These are phyloP conservation scores for Lithosia quadra DNA, from an alignment of 2,888 invertebrate species.

Conservation along the genomic window DNA sequence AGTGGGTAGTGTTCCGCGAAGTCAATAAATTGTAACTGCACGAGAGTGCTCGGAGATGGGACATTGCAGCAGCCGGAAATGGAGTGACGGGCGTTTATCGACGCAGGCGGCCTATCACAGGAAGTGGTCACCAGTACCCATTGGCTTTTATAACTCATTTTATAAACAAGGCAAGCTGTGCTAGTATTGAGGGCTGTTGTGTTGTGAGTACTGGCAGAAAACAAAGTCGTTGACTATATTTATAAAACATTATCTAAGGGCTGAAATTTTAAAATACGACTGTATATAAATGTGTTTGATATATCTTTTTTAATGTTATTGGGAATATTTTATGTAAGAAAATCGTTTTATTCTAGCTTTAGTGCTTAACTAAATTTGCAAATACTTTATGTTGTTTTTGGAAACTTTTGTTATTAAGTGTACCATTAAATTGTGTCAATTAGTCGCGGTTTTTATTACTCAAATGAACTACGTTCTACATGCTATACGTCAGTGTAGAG, in stretches of 20 bases:
- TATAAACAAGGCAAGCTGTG: conserved; percentile 49
- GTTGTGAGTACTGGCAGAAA: not conserved
- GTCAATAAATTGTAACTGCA: conserved; percentile 19
- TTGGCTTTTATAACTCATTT: conserved; percentile 58
- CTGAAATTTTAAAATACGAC: too few relatives aligned
- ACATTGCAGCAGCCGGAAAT: conserved; percentile 56
- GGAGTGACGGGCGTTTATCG: conserved; percentile 68
- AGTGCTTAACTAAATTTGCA: not conserved
- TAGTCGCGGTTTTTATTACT: conserved; percentile 35
- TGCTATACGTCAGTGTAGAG: not conserved
- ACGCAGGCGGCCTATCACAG: conserved; percentile 68
- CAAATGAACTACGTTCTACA: conserved; percentile 11
- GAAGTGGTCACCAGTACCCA: conserved; percentile 69
- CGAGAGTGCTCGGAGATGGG: conserved; percentile 44
- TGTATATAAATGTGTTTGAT: too few relatives aligned
- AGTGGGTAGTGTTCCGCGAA: conserved; percentile 5
- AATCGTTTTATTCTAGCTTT: too few relatives aligned
- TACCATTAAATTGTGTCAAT: conserved; percentile 37
- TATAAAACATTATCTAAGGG: not conserved
- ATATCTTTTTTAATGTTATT: too few relatives aligned
- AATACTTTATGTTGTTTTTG: not conserved
- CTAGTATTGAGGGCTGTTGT: conserved; percentile 21
- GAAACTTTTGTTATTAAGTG: not conserved
- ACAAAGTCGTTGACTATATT: not conserved
- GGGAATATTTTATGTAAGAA: too few relatives aligned